Evolutionary conservation across 2,113 vertebrate species (phyloP).

Genomic region (Clarias batrachus): DNA sequence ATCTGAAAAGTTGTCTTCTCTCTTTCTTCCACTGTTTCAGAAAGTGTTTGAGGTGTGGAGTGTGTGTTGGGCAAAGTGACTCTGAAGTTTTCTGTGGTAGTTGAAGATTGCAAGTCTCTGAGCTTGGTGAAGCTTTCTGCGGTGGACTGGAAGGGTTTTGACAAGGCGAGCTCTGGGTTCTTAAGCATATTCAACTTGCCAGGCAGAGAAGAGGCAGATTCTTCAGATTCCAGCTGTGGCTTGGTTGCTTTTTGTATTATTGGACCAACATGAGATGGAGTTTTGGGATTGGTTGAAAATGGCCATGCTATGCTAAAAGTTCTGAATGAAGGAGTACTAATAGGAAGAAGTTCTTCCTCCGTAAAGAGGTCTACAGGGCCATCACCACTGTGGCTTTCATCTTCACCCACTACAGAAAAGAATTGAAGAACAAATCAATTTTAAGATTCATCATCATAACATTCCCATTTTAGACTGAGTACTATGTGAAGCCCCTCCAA

Average conservation of each 20-base stretch:
- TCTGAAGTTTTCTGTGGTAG: constrained; percentile 16
- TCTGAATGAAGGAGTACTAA: constrained; percentile 57
- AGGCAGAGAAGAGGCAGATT: constrained; percentile 31
- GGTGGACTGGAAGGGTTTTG: constrained; percentile 7
- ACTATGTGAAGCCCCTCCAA: neutral
- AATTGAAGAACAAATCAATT: constrained; percentile 11
- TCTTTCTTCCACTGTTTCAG: constrained; percentile 8
- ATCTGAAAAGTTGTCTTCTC: constrained; percentile 33
- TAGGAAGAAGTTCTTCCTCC: constrained; percentile 89
- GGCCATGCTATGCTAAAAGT: constrained; percentile 56
- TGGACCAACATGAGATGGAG: neutral
- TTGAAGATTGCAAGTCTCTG: neutral
- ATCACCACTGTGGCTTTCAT: constrained; percentile 86
- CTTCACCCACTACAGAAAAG: constrained; percentile 74
- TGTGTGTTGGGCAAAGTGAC: neutral
- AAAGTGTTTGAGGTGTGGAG: constrained; percentile 36
- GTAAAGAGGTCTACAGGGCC: constrained; percentile 77
- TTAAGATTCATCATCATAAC: neutral
- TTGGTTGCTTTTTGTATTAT: constrained; percentile 36
- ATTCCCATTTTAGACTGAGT: neutral
- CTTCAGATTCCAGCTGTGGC: constrained; percentile 24
- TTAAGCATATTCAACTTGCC: fast-evolving
- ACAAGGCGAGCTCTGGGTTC: neutral
- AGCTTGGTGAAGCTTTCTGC: neutral
- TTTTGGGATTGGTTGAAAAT: constrained; percentile 44